Evolutionary conservation across 2,113 vertebrate species (phyloP).

Genomic region (Rhegmatorhina hoffmannsi): DNA sequence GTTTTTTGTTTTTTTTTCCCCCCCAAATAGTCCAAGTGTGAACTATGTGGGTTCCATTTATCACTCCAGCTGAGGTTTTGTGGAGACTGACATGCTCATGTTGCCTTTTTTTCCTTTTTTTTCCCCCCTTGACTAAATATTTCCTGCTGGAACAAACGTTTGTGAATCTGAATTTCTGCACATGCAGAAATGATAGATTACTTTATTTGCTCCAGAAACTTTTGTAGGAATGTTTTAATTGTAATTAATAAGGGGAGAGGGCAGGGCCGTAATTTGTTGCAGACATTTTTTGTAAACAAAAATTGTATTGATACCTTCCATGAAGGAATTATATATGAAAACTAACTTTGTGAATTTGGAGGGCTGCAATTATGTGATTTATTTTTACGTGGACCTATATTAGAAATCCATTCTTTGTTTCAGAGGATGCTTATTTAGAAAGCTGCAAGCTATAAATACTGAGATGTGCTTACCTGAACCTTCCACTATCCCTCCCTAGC

Average conservation of each 20-base stretch:
- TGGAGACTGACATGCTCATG: neutral
- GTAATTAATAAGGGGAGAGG: conserved; percentile 40
- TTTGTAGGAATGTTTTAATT: conserved; percentile 37
- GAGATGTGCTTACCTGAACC: neutral
- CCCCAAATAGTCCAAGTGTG: neutral
- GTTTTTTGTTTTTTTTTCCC: neutral
- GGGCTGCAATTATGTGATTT: neutral
- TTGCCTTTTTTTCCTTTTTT: neutral
- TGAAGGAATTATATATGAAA: neutral
- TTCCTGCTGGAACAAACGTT: conserved; percentile 11
- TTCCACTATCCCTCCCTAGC: neutral
- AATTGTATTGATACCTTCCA: neutral
- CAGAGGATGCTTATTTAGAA: neutral
- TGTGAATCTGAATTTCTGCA: conserved; percentile 31
- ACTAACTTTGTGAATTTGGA: neutral
- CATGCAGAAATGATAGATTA: conserved; percentile 45
- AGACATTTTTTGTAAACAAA: neutral
- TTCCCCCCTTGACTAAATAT: conserved; percentile 11
- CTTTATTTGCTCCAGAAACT: conserved; percentile 43
- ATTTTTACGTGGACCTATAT: neutral
- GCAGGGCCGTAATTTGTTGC: neutral
- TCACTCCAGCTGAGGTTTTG: conserved; percentile 20
- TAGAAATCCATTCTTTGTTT: neutral
- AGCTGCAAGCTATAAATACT: neutral
- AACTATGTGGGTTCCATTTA: conserved; percentile 5